These are phyloP conservation scores for Sphaerodactylus townsendi DNA, from an alignment of 2,113 vertebrate species.

Conservation along the genomic window DNA sequence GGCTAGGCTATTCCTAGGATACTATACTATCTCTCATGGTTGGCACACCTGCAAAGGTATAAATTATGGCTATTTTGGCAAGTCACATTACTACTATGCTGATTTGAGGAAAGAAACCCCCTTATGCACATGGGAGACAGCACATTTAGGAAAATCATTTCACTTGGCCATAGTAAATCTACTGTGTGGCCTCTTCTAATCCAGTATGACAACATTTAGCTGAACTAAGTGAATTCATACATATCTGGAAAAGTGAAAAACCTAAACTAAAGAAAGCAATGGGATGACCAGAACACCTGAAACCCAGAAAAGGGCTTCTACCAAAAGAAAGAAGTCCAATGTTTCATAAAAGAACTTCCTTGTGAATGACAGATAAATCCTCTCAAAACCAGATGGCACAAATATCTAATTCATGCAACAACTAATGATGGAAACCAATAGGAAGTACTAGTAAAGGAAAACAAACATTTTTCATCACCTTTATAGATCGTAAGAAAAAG, in stretches of 20 bases:
- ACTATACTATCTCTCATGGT: neutral
- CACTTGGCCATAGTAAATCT: too few species aligned
- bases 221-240: neutral
- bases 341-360: too few species aligned
- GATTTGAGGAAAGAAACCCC: neutral
- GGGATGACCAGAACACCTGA: too few species aligned
- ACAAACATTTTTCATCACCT: conserved; percentile 1
- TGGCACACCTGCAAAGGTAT: neutral
- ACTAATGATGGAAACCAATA: neutral
- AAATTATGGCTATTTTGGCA: neutral
- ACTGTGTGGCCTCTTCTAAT: too few species aligned
- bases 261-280: too few species aligned
- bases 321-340: too few species aligned
- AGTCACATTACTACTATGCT: neutral
- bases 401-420: neutral
- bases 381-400: too few species aligned
- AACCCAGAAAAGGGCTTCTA: too few species aligned
- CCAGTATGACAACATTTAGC: too few species aligned
- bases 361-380: too few species aligned
- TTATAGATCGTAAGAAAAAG: neutral
- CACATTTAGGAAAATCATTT: too few species aligned
- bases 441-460: neutral
- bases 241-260: neutral
- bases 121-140: neutral
- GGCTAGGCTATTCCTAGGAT: neutral